Evolutionary conservation across 1,140 invertebrate species (phyloP), one percentile per base, ranked within the genome.

Genomic region (Conus ventricosus): DNA sequence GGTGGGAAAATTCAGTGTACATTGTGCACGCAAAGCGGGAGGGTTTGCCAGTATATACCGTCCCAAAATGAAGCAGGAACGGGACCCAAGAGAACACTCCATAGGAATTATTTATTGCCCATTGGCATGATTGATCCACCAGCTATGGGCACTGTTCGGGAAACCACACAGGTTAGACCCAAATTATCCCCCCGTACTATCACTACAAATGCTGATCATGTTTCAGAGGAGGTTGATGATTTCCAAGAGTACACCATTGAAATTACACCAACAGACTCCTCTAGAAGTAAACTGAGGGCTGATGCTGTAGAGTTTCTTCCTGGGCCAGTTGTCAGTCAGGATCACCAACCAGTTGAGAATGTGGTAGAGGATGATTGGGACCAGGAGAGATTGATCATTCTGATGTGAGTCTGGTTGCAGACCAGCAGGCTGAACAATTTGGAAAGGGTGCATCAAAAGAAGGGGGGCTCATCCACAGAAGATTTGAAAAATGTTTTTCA

Each of bases 1-100:
- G 60, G 60, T 83, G 81, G 81, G 81, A 83, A 51, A 83, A 83
- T 23, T 25, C 20, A 8, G 54, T 83, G 10, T 83, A 83, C 53
- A 51, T 83, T 10, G 81, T 83, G 15, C 54, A 51, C 0, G 15
- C 25, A 17, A 83, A 53, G 53, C 27, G 15, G 10, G 39, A 10
- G 7, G 81, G 81, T 39, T 51, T 83, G 10, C 54, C 81, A 54
- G 81, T 83, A 51, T 83, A 83, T 55, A 83, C 39, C 2, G 81
- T 83, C 17, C n/a, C 81, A 83, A 51, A 5, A 51, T 51, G 81
- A 83, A 83, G 51, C 25, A 20, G 15, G 81, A 10, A 83, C 27
- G 10, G 81, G 81, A 17, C 81, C 81, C 10, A 83, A 55, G 51
- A 23, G 81, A 17, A 83, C 81, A 20, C 81, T 83, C 20, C 81